These are phyloP conservation scores for Tachysurus fulvidraco DNA, from an alignment of 2,113 vertebrate species.

Conservation along the genomic window DNA sequence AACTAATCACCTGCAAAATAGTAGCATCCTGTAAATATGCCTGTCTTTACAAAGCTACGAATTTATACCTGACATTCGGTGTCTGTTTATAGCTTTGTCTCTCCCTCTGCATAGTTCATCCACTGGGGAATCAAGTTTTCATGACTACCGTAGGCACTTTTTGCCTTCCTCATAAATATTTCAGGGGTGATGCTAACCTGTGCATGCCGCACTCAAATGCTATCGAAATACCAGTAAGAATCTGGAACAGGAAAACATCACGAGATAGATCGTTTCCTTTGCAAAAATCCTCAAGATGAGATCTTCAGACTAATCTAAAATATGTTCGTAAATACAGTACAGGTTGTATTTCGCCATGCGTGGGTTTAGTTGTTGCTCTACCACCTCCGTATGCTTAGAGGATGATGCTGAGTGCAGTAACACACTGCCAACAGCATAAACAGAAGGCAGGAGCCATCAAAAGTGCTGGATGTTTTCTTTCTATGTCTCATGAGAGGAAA, in stretches of 20 bases:
- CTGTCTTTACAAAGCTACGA: background rate
- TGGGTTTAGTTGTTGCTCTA: conserved; percentile 19
- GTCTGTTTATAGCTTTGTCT: conserved; percentile 11
- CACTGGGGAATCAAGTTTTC: conserved; percentile 29
- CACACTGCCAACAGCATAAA: background rate
- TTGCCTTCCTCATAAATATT: conserved; percentile 29
- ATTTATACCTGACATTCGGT: conserved; percentile 9
- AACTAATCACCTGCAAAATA: background rate
- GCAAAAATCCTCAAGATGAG: background rate
- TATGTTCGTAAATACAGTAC: background rate
- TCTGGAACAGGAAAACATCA: conserved; percentile 7
- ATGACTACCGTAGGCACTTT: conserved; percentile 27
- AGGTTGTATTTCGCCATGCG: background rate
- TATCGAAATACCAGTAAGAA: background rate
- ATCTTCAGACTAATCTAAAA: background rate
- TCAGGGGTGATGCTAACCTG: conserved; percentile 12
- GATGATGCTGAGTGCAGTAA: conserved; percentile 40
- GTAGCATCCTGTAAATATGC: background rate
- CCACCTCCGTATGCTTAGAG: background rate
- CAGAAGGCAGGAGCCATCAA: background rate
- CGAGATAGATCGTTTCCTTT: background rate
- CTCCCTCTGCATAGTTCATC: background rate
- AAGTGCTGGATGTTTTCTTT: background rate
- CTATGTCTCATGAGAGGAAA: conserved; percentile 19
- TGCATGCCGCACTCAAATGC: conserved; percentile 7